These are phyloP conservation scores for Macroramphosus scolopax DNA, from an alignment of 2,797 vertebrate species.

Conservation along the genomic window DNA sequence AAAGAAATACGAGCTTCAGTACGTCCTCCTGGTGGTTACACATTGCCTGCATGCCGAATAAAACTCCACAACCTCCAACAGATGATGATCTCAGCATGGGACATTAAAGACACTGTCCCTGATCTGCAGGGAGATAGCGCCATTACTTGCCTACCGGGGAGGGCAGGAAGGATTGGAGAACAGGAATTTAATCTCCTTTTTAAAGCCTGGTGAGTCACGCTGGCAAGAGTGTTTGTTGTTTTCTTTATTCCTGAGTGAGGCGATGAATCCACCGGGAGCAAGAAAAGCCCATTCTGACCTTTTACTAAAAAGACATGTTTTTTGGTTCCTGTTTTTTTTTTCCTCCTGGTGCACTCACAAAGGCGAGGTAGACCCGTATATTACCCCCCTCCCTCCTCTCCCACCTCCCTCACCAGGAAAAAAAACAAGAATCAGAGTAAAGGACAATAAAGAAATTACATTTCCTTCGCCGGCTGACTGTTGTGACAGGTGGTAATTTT, in stretches of 20 bases:
- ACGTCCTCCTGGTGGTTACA: conserved; percentile 6
- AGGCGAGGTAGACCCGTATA: conserved; percentile 11
- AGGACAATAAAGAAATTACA: conserved; percentile 27
- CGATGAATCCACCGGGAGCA: conserved; percentile 43
- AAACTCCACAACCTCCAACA: neutral
- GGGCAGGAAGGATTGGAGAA: conserved; percentile 4
- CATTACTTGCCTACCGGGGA: conserved; percentile 28
- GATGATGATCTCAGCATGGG: conserved; percentile 25
- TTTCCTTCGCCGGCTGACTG: conserved; percentile 37
- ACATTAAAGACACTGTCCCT: conserved; percentile 24
- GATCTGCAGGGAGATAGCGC: conserved; percentile 32
- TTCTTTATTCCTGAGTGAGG: conserved; percentile 50
- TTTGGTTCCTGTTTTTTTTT: conserved; percentile 33
- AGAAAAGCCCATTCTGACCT: conserved; percentile 62
- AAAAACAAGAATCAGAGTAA: conserved; percentile 22
- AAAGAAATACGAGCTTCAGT: conserved; percentile 1
- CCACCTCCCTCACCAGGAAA: too few species aligned
- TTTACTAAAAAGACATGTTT: conserved; percentile 51
- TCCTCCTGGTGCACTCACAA: conserved; percentile 21
- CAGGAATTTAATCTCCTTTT: conserved; percentile 60
- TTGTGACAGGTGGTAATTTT: conserved; percentile 45
- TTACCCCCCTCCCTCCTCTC: neutral
- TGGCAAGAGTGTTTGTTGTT: conserved; percentile 43
- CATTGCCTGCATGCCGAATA: conserved; percentile 8
- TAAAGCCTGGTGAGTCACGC: conserved; percentile 57